Evolutionary conservation across 2,888 invertebrate species (phyloP).

Genomic region (Caradrina clavipalpis): DNA sequence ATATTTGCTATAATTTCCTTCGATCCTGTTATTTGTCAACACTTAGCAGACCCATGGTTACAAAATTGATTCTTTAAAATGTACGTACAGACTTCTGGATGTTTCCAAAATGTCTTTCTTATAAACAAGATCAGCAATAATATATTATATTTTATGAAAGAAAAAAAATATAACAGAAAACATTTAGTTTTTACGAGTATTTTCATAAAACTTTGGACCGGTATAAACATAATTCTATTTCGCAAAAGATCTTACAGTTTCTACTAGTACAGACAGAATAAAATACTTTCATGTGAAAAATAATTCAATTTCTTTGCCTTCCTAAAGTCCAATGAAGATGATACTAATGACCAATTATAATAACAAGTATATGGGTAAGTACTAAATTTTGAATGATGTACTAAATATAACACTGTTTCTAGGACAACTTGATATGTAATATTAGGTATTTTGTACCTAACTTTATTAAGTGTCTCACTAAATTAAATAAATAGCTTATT

Average conservation of each 20-base stretch:
- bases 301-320: background rate
- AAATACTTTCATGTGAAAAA: background rate
- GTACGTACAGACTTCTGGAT: too few species aligned
- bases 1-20: too few species aligned
- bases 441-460: too few species aligned
- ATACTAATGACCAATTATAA: too few species aligned
- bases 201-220: background rate
- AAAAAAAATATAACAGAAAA: background rate
- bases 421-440: background rate
- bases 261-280: background rate
- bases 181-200: too few species aligned
- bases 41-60: too few species aligned
- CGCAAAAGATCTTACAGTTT: background rate
- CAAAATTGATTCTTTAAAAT: too few species aligned
- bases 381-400: background rate
- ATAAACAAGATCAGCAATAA: background rate
- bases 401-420: too few species aligned
- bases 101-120: too few species aligned
- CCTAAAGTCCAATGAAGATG: background rate
- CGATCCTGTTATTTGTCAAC: too few species aligned
- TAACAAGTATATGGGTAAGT: background rate
- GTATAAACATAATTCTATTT: background rate
- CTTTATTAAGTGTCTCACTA: too few species aligned
- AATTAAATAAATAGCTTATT: too few species aligned
- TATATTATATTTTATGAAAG: background rate